Conservation (phyloP, 2,888 invertebrate species). For the Labia minor region DNA sequence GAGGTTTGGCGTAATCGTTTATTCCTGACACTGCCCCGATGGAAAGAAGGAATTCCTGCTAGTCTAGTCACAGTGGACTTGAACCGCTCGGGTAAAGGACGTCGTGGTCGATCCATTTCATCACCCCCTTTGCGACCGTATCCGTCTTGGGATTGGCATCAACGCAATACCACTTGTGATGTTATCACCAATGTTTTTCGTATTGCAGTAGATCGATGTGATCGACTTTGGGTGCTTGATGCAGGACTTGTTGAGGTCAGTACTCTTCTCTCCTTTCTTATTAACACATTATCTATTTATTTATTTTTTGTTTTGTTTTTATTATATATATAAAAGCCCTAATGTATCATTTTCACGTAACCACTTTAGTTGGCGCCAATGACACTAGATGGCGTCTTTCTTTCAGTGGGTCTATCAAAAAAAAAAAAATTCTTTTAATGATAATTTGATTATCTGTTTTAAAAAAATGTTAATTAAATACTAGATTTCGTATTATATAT, state of each 20-base stretch:
- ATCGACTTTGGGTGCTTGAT: slow-evolving; percentile 68
- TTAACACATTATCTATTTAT: too few relatives aligned
- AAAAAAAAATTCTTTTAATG: too few relatives aligned
- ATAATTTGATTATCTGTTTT: too few relatives aligned
- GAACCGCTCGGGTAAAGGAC: slow-evolving; percentile 32
- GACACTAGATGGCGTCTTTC: too few relatives aligned
- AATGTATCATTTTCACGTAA: too few relatives aligned
- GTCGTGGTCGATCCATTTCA: slow-evolving; percentile 32
- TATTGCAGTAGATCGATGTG: slow-evolving; percentile 60
- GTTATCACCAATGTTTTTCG: slow-evolving; percentile 68
- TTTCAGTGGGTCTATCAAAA: too few relatives aligned
- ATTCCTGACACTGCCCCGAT: slow-evolving; percentile 65
- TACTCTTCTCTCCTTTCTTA: too few relatives aligned
- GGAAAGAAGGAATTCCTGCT: slow-evolving; percentile 62
- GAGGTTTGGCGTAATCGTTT: slow-evolving; percentile 57
- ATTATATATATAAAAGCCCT: too few relatives aligned
- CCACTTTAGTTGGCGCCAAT: too few relatives aligned
- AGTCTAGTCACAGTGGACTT: slow-evolving; percentile 51
- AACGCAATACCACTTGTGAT: slow-evolving; percentile 39
- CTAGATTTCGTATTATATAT: too few relatives aligned
- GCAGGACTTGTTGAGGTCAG: slow-evolving; percentile 63
- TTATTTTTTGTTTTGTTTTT: too few relatives aligned
- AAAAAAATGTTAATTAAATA: too few relatives aligned
- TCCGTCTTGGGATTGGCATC: slow-evolving; percentile 54
- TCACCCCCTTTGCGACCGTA: slow-evolving; percentile 49